Percentiles rank a stretch among this genome's conserved stretches.
phyloP scores from a whole-genome alignment of 2,888 invertebrate species.

The Nomada lathburiana region DNA sequence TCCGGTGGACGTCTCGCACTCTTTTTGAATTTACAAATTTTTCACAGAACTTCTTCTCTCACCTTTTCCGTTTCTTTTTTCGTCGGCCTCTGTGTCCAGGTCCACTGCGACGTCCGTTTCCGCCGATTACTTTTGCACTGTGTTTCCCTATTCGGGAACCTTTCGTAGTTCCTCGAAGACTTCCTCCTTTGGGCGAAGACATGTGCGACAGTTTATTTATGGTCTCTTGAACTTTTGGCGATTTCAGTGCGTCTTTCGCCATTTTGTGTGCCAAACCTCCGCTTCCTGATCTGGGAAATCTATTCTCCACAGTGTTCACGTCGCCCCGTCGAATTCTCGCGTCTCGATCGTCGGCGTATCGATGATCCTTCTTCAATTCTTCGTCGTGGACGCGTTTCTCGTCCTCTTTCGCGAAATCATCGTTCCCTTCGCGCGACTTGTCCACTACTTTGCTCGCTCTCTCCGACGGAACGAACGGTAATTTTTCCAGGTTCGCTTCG shows the following conservation, averaged over 20 bases:
- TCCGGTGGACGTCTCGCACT: too few relatives aligned
- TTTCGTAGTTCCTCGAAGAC: not conserved
- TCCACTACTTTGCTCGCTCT: not conserved
- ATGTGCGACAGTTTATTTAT: conserved; percentile 69
- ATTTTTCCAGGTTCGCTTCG: conserved; percentile 51
- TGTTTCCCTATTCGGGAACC: not conserved
- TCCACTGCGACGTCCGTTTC: conserved; percentile 18
- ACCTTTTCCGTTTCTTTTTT: conserved; percentile 62
- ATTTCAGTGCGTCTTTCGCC: conserved; percentile 71
- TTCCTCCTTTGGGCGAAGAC: conserved; percentile 13
- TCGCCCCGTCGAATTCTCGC: not conserved
- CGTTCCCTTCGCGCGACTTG: not conserved
- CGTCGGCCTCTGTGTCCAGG: conserved; percentile 29
- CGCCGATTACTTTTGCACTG: not conserved
- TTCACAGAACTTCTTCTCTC: not conserved
- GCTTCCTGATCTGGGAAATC: not conserved
- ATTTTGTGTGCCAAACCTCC: conserved; percentile 68
- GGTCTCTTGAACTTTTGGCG: conserved; percentile 71
- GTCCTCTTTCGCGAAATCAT: not conserved
- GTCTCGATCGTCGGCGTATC: not conserved
- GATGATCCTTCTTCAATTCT: not conserved
- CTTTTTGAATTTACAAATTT: not conserved
- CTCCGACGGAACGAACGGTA: conserved; percentile 23
- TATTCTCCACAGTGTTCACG: not conserved
- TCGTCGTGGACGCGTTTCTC: not conserved